Conservation (phyloP, 1,140 invertebrate genomes). For the Drosophila insularis region DNA sequence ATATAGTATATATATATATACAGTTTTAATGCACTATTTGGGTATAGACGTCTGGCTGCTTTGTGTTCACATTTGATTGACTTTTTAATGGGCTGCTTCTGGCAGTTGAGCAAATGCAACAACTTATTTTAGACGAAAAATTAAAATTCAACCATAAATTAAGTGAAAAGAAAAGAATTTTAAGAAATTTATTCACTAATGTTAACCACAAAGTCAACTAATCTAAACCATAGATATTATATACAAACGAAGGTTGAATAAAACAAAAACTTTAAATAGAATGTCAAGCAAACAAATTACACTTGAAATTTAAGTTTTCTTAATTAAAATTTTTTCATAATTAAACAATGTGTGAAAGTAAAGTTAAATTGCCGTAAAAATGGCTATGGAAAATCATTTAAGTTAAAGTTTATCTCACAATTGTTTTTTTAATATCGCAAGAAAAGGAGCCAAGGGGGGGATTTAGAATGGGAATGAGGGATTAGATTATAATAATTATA, state of each 20-base stretch:
- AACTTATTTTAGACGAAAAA: constrained; percentile 44
- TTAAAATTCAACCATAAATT: constrained; percentile 56
- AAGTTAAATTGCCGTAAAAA: no score
- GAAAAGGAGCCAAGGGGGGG: no score
- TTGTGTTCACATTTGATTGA: constrained; percentile 60
- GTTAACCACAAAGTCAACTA: background rate
- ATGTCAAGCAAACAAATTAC: background rate
- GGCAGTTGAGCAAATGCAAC: constrained; percentile 15
- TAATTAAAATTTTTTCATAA: no score
- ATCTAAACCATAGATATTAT: background rate
- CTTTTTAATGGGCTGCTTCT: constrained; percentile 57
- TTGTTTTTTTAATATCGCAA: no score
- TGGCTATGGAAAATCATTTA: no score
- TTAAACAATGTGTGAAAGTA: no score
- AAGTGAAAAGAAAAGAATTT: no score
- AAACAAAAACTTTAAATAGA: background rate
- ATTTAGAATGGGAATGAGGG: no score
- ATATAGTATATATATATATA: constrained; percentile 6
- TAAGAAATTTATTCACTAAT: background rate
- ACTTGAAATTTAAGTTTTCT: background rate
- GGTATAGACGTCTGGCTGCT: background rate
- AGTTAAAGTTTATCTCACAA: no score
- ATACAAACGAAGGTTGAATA: background rate
- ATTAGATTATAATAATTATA: no score
- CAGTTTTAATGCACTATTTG: background rate